Evolutionary conservation across 2,797 vertebrate species (phyloP).

Genomic region (Brachyalestes nurse): DNA sequence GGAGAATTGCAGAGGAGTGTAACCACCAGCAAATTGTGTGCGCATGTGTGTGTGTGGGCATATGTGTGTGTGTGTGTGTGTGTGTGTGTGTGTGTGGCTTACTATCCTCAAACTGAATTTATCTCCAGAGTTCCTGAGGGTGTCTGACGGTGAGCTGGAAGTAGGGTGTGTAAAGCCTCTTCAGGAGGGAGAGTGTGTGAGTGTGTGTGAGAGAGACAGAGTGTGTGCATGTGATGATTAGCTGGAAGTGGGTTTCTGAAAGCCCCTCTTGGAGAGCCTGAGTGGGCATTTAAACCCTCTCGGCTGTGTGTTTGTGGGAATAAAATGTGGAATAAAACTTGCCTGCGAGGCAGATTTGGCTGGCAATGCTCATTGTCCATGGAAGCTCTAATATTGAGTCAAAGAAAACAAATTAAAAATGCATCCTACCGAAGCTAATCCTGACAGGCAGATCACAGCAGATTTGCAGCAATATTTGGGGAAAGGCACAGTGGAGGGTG

Average conservation of each 20-base stretch:
- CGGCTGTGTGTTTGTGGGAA: conserved; percentile 58
- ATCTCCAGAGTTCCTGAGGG: conserved; percentile 61
- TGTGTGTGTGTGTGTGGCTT: conserved; percentile 47
- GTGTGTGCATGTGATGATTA: conserved; percentile 37
- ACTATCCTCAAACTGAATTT: conserved; percentile 59
- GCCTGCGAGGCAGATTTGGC: conserved; percentile 56
- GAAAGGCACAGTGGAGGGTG: conserved; percentile 3
- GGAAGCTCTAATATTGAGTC: conserved; percentile 59
- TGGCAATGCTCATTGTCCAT: conserved; percentile 55
- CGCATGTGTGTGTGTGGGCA: conserved; percentile 31
- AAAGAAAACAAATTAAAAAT: conserved; percentile 63
- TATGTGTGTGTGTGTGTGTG: conserved; percentile 9
- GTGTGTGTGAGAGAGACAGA: not conserved
- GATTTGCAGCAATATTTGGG: conserved; percentile 23
- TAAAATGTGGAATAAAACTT: conserved; percentile 50
- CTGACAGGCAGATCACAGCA: conserved; percentile 47
- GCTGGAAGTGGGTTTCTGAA: conserved; percentile 56
- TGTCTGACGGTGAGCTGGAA: conserved; percentile 58
- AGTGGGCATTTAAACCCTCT: conserved; percentile 59
- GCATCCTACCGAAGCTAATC: conserved; percentile 62
- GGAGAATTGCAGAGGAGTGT: conserved; percentile 57
- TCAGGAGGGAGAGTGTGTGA: conserved; percentile 32
- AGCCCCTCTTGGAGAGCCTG: conserved; percentile 49
- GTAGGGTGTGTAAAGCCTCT: conserved; percentile 43
- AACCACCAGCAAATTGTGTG: conserved; percentile 56